Percentiles rank a stretch among this genome's conserved stretches.
phyloP scores from a whole-genome alignment of 2,113 vertebrate species.

The Prionailurus viverrinus region DNA sequence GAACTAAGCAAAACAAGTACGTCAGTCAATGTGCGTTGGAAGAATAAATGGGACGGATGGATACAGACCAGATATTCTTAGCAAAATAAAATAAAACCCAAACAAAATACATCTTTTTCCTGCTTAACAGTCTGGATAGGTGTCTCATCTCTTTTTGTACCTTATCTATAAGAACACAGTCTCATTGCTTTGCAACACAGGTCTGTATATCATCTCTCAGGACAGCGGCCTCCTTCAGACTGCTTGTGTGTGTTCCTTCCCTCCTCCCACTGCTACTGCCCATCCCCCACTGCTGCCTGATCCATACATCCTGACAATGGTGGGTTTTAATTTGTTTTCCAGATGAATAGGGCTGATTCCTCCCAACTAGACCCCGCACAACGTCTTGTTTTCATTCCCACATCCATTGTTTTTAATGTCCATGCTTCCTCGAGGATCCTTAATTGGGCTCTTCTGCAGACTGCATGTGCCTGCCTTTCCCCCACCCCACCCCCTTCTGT shows the following conservation, averaged over 20 bases:
- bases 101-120: neutral
- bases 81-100: slow-evolving; percentile 22
- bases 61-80: neutral
- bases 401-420: slow-evolving; percentile 55
- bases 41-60: neutral
- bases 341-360: slow-evolving; percentile 34
- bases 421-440: slow-evolving; percentile 17
- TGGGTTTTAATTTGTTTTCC: slow-evolving; percentile 39
- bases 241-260: neutral
- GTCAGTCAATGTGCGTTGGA: neutral
- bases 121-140: neutral
- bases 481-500: slow-evolving; percentile 18
- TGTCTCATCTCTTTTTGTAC: neutral
- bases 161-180: neutral
- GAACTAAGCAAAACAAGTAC: neutral
- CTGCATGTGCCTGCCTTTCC: neutral
- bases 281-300: neutral
- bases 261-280: neutral
- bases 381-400: slow-evolving; percentile 25
- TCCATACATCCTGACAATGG: neutral
- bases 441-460: slow-evolving; percentile 43
- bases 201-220: neutral
- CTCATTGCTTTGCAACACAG: neutral
- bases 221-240: neutral
- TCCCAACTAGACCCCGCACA: neutral